Percentiles rank a stretch among this genome's conserved stretches.
phyloP scores from a whole-genome alignment of 53 echinoderm and acorn worm species.

The Stichopus horrens region DNA sequence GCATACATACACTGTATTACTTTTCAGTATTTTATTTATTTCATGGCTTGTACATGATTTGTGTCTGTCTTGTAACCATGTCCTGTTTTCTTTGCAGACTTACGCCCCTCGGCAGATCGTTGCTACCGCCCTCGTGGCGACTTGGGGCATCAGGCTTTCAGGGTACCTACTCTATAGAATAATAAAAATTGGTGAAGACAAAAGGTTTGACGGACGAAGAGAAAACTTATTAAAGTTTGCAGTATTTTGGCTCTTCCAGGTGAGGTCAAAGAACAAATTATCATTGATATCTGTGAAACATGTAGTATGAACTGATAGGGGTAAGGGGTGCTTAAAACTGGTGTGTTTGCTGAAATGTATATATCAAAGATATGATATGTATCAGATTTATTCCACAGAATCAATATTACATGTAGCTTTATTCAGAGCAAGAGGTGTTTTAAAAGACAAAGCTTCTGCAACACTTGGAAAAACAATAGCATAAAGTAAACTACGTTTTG shows the following conservation, averaged over 20 bases:
- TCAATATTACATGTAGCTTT: not conserved
- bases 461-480: too few species aligned
- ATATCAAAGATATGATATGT: too few species aligned
- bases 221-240: conserved; percentile 77
- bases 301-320: too few species aligned
- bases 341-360: too few species aligned
- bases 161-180: conserved; percentile 81
- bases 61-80: not conserved
- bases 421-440: not conserved
- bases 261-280: conserved; percentile 15
- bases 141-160: conserved; percentile 76
- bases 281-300: too few species aligned
- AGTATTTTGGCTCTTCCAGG: conserved; percentile 85
- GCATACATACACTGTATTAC: not conserved
- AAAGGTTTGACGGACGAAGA: conserved; percentile 71
- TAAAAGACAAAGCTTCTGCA: too few species aligned
- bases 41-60: not conserved
- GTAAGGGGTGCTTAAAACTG: too few species aligned
- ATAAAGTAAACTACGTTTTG: too few species aligned
- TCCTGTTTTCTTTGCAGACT: conserved; percentile 49
- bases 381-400: too few species aligned
- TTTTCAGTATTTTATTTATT: not conserved
- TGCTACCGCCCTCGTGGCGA: conserved; percentile 57
- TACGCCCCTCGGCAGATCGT: conserved; percentile 75
- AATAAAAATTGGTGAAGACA: conserved; percentile 85